Base-by-base conservation (phyloP, 2,113 vertebrate genomes). In the Chrysochloris asiatica region DNA sequence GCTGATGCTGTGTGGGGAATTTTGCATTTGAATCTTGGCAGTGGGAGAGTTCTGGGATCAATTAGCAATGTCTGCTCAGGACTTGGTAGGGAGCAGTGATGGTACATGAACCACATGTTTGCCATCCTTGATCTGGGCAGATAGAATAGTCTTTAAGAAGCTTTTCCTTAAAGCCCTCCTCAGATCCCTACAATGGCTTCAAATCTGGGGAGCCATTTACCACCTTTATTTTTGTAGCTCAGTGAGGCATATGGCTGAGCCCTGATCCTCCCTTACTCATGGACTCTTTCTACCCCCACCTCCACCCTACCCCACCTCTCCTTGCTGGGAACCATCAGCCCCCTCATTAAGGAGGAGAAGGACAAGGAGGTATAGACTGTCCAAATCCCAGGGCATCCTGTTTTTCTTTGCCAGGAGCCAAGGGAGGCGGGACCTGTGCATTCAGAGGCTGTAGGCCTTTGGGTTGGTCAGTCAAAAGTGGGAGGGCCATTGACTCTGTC, bases 141-240 rank as follows among this genome's bases (percentile, higher is more conserved):
- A 22, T 41, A 45, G 43, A 72, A 38, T 1, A 16, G 41, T 75
- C 61, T 87, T 59, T 9, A 52, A 41, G 65, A 83, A 48, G 48
- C 67, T 63, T 86, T 80, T 91, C 69, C 80, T 88, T 56, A 36
- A 85, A 86, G 54, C 14, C 69, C 16, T 2, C 89, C 50, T 75
- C 16, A 63, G 79, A 33, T n/a, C 72, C 30, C 14, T 45, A 24
- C 26, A 65, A 24, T 79, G 92, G n/a, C 73, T 30, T 82, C n/a
- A n/a, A 81, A 45, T 47, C 86, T 79, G 45, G 78, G 56, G 65
- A 91, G 30, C 52, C 4, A 65, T 59, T 50, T 43, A 69, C 89
- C 30, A 14, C 22, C 45, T n/a, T 85, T 38, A 19, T 45, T 30
- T 54, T 63, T 47, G 48, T 30, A 88, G 88, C 77, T 26, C 54